phyloP scores from a whole-genome alignment of 1,140 invertebrate genomes.

The Patella vulgata region DNA sequence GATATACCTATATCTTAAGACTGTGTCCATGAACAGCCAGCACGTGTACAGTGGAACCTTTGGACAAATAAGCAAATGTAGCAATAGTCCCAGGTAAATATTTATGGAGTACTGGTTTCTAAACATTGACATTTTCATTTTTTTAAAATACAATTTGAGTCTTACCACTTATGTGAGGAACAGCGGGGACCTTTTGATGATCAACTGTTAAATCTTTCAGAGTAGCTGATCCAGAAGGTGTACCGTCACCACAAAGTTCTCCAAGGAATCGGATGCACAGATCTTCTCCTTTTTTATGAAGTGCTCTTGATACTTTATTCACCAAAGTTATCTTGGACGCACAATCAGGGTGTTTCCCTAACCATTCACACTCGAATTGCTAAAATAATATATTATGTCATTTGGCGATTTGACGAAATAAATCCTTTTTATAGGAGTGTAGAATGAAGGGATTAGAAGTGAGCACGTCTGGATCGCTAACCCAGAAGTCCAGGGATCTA shows the following conservation, averaged over 20 bases:
- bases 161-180: conserved; percentile 8
- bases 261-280: conserved; percentile 24
- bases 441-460: not conserved
- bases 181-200: conserved; percentile 11
- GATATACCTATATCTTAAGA: not conserved
- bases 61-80: too few species aligned
- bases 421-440: not conserved
- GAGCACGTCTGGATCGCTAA: not conserved
- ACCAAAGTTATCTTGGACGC: conserved; percentile 22
- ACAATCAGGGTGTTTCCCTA: conserved; percentile 15
- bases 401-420: not conserved
- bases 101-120: too few species aligned
- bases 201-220: conserved; percentile 23
- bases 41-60: too few species aligned
- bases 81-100: too few species aligned
- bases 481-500: not conserved
- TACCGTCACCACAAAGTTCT: conserved; percentile 12
- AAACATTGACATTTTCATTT: too few species aligned
- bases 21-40: too few species aligned
- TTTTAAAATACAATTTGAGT: too few species aligned
- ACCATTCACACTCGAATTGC: conserved; percentile 29
- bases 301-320: conserved; percentile 26
- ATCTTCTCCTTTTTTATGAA: conserved; percentile 23
- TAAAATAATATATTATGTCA: not conserved
- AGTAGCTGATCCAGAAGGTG: conserved; percentile 23